Base-by-base conservation (phyloP, 2,113 vertebrate genomes). In the Eira barbara region DNA sequence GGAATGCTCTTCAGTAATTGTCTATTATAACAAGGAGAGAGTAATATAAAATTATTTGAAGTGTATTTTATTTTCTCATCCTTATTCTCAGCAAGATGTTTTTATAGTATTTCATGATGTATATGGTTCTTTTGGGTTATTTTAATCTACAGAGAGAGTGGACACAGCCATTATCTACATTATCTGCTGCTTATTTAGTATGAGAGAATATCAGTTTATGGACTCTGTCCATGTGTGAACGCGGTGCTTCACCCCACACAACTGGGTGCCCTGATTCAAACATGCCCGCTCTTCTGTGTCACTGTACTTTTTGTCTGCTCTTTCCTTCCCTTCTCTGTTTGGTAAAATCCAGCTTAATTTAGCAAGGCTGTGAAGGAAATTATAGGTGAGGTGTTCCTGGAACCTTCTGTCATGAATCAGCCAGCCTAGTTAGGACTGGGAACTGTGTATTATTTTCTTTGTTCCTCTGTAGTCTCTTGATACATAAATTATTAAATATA, bases 21-120 rank as follows among this genome's bases (percentile, higher is more conserved):
- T 92, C 55, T 90, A 3, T 93, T 20, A 45, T 93, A 88, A 81
- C 18, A 81, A 61, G 14, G 31, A 92, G 57, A 61, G 93, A 91
- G n/a, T 86, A 92, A n/a, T 81, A 25, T 93, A 39, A 93, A 87
- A 63, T 79, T 61, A 93, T 92, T 83, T 81, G 52, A 95, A 84
- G 49, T 45, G 2, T 76, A 20, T 89, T 89, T 95, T 88, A 21
- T 45, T 92, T 92, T 89, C 29, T 89, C 39, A 89, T 55, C 25
- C n/a, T 67, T 92, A 42, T 9, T 45, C 59, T 59, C 36, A 47
- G 25, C 49, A 18, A 17, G 21, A 73, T 96, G 23, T 94, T 95
- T 97, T 78, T 12, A 82, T 78, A 80, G 20, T 20, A 7, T 71
- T 90, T 96, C 61, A 36, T 86, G 21, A 52, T 47, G 1, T 84